Evolutionary conservation across 1,140 invertebrate species (phyloP).

Genomic region (Caenorhabditis tropicalis): DNA sequence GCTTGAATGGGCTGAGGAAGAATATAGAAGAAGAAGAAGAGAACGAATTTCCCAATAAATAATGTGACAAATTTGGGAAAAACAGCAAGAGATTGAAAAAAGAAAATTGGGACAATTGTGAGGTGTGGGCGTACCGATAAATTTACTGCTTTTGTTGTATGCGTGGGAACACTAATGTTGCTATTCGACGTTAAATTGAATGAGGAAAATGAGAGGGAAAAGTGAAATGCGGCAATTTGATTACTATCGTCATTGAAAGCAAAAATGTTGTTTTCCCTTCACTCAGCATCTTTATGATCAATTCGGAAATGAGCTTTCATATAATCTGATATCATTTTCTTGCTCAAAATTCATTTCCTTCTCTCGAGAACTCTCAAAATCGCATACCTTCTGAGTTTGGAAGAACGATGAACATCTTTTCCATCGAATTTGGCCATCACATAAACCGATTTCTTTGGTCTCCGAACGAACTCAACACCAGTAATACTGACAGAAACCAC

Average conservation of each 20-base stretch:
- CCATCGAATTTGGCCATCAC: conserved; percentile 26
- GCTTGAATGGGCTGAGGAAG: background rate
- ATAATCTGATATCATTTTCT: background rate
- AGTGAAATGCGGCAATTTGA: background rate
- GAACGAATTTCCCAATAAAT: background rate
- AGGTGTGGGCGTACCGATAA: conserved; percentile 4
- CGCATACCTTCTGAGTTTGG: background rate
- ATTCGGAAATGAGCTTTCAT: background rate
- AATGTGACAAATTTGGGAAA: background rate
- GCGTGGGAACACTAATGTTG: conserved; percentile 26
- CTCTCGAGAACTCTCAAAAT: too few species aligned
- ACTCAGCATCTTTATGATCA: background rate
- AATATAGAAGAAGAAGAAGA: background rate
- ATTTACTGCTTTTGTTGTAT: conserved; percentile 40
- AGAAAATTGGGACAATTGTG: conserved; percentile 16
- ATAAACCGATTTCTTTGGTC: background rate
- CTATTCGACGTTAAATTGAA: conserved; percentile 7
- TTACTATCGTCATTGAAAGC: background rate
- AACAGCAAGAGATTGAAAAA: background rate
- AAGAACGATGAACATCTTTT: conserved; percentile 4
- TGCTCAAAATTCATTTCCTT: too few species aligned
- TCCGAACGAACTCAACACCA: background rate
- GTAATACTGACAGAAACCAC: background rate
- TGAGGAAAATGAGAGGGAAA: background rate
- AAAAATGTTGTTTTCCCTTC: background rate